phyloP scores from a whole-genome alignment of 2,888 invertebrate species.

The Bombylius major region DNA sequence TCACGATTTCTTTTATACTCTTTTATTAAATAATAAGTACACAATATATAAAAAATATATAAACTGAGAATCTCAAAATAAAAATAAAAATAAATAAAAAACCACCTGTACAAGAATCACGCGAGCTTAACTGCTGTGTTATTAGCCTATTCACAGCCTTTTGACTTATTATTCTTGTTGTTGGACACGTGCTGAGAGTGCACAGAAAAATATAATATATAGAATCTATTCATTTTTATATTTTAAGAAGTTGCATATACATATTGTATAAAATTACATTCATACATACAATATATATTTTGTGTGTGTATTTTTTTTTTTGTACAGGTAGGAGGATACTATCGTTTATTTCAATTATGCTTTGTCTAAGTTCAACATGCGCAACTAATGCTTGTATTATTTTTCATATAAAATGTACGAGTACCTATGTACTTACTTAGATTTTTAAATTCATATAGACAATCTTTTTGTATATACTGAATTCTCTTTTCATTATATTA shows the following conservation, averaged over 20 bases:
- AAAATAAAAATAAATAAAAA: background rate
- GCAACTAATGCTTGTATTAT: slow-evolving; percentile 1
- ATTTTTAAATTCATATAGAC: too few relatives aligned
- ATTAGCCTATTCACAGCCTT: slow-evolving; percentile 11
- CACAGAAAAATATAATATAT: background rate
- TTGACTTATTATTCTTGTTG: slow-evolving; percentile 8
- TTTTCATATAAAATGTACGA: background rate
- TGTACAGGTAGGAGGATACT: slow-evolving; percentile 12
- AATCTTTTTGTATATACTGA: too few relatives aligned
- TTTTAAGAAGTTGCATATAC: background rate
- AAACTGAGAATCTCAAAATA: too few relatives aligned
- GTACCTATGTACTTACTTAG: too few relatives aligned
- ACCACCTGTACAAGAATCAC: slow-evolving; percentile 5
- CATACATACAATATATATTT: too few relatives aligned
- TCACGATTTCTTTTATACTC: background rate
- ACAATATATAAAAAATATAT: too few relatives aligned
- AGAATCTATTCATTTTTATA: background rate
- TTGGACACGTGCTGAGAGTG: slow-evolving; percentile 13
- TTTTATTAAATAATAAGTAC: too few relatives aligned
- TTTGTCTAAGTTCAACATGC: slow-evolving; percentile 11
- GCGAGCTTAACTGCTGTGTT: slow-evolving; percentile 13
- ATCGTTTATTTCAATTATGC: slow-evolving; percentile 14
- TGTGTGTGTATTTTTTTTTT: background rate
- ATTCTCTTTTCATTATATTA: too few relatives aligned
- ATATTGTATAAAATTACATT: background rate